Base-by-base conservation (phyloP, 1,140 invertebrate species). In the Pogonus chalceus region DNA sequence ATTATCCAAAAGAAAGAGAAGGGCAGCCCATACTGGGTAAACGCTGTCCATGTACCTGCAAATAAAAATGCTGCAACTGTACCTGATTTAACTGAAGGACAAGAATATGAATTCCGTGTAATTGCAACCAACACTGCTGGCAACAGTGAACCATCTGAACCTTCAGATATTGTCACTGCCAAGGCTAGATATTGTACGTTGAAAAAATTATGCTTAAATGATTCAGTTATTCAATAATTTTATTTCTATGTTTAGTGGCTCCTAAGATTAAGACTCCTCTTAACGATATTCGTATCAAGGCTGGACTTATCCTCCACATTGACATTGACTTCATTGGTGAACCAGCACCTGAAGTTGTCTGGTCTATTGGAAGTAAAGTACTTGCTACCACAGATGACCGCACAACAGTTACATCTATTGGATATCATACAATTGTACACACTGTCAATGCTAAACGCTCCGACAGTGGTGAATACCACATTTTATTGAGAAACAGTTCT, bases 1-100 rank as follows among this genome's bases (percentile, higher is more conserved):
- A 90, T 96, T 52, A 82, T 97, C 31, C 92, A 97, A 69, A 95
- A 95, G 79, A 93, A 93, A 70, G 93, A 96, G 67, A 92, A 93
- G 66, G 92, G 91, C 59, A 87, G 78, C 72, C 88, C 82, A 58
- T 92, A 88, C 69, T 88, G 90, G 90, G 82, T 84, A 12, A 94
- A 96, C 69, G 92, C 90, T 20, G 80, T 84, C 37, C 89, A 91
- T 63, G 88, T 93, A 2, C 87, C 88, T 43, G 77, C 85, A 2
- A 82, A 78, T 37, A 83, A 90, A 60, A 92, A 78, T 20, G 81
- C 71, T 60, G 81, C 85, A 31, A 85, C 84, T 51, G 88, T 97
- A 35, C 85, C 88, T 47, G 90, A 95, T 67, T 74, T 99, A 23
- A 85, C 81, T 1, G 91, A 96, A 71, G 92, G 92, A 23, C 89